Conservation (phyloP, 2,888 invertebrate species). For the Amaurobius ferox region DNA sequence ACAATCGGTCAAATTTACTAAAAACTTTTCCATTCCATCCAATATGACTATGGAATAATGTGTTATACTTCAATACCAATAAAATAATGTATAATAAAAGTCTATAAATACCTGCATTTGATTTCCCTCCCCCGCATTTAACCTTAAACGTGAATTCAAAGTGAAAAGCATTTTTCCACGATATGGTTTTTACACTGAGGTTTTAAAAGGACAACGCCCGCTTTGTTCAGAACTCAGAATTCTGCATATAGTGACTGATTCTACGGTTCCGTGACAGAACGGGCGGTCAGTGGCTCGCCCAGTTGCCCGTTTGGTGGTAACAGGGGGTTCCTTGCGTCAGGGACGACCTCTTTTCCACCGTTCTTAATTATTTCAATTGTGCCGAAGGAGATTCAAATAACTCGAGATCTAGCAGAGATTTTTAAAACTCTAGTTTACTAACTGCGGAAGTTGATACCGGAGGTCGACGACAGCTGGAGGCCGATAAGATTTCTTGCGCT, state of each 20-base stretch:
- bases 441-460: slow-evolving; percentile 3
- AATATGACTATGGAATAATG: too few species aligned
- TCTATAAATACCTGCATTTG: too few species aligned
- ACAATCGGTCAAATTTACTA: too few species aligned
- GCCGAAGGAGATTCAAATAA: background rate
- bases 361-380: background rate
- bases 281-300: background rate
- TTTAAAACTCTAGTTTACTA: background rate
- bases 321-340: background rate
- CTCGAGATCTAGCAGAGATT: background rate
- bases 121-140: too few species aligned
- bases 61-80: too few species aligned
- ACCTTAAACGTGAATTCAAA: too few species aligned
- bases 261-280: background rate
- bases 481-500: background rate
- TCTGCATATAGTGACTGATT: too few species aligned
- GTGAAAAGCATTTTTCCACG: too few species aligned
- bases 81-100: too few species aligned
- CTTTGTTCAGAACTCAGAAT: background rate
- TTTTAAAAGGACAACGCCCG: background rate
- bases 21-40: too few species aligned
- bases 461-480: background rate
- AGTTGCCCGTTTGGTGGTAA: background rate
- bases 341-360: background rate
- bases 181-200: too few species aligned